phyloP scores from a whole-genome alignment of 2,888 invertebrate genomes.

The Pristionchus mayeri region DNA sequence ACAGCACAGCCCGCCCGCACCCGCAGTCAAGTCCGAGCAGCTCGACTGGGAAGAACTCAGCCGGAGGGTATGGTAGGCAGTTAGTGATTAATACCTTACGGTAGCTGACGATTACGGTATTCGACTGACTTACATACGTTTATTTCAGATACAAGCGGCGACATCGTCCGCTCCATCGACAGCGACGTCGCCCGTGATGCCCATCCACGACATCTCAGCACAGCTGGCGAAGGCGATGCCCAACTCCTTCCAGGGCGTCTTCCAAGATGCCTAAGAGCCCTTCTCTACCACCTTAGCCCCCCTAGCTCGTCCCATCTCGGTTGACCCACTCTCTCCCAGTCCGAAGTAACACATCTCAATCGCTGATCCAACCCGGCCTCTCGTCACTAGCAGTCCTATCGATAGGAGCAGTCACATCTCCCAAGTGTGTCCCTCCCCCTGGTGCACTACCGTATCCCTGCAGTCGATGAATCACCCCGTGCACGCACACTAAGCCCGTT shows the following conservation, averaged over 20 bases:
- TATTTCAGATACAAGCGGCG: neutral
- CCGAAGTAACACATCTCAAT: neutral
- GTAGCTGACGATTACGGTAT: neutral
- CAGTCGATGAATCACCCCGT: neutral
- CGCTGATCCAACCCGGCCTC: neutral
- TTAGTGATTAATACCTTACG: neutral
- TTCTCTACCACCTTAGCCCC: no score
- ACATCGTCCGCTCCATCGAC: neutral
- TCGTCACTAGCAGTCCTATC: neutral
- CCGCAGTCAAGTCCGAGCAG: neutral
- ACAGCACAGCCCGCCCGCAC: neutral
- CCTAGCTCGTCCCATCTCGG: neutral
- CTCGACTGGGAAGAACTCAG: slow-evolving; percentile 16
- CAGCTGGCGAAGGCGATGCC: neutral
- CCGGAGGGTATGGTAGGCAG: neutral
- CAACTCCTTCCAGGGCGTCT: neutral
- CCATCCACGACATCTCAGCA: neutral
- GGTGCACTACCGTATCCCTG: neutral
- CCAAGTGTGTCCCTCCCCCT: no score
- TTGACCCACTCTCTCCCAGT: neutral
- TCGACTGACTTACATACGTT: neutral
- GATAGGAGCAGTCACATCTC: no score
- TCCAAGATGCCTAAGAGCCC: neutral
- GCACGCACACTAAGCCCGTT: neutral
- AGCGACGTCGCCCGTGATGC: neutral